Conservation (phyloP, 1,140 invertebrate species). For the Macrobrachium rosenbergii region DNA sequence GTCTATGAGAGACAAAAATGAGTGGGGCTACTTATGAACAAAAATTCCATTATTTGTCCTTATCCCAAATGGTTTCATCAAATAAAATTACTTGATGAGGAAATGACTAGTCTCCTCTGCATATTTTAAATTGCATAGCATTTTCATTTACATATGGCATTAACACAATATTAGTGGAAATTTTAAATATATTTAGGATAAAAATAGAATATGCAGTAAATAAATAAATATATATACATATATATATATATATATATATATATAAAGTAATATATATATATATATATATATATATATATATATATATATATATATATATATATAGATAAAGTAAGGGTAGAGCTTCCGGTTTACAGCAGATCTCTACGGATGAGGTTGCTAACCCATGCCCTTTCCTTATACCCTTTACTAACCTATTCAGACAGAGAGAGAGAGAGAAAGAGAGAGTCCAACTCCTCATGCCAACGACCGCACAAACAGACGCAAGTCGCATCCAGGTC, state of each 20-base stretch:
- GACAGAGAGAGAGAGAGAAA: constrained; percentile 3
- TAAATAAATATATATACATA: background rate
- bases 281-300: background rate
- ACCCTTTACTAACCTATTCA: background rate
- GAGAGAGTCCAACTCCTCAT: background rate
- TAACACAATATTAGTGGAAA: background rate
- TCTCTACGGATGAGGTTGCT: background rate
- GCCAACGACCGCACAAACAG: background rate
- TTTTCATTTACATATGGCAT: no score
- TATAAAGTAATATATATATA: background rate
- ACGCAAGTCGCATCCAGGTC: background rate
- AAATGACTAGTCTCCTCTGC: no score
- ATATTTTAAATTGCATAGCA: no score
- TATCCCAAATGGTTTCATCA: no score
- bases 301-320: background rate
- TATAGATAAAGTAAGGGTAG: no score
- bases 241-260: background rate
- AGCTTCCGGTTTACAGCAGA: no score
- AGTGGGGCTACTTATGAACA: no score
- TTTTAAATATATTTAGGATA: no score
- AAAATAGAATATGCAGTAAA: background rate
- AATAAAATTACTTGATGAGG: background rate
- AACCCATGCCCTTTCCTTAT: background rate
- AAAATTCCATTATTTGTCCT: no score
- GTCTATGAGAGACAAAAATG: no score